Evolutionary conservation across 2,797 vertebrate genomes (phyloP), one percentile per base, ranked within the genome.

Genomic region (Poecile montanus): DNA sequence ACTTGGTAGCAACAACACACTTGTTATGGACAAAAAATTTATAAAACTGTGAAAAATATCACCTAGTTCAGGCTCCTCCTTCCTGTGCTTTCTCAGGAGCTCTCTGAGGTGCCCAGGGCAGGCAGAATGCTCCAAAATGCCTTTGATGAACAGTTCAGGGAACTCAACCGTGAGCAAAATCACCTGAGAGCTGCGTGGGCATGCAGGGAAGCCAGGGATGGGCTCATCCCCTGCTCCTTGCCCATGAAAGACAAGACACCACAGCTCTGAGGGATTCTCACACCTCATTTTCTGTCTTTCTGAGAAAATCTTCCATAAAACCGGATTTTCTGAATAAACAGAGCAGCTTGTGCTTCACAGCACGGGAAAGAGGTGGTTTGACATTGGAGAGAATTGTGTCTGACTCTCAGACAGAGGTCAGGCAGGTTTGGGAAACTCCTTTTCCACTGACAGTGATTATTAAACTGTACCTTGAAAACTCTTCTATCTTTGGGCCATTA

Each of bases 351-450:
- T 50, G 23, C 36, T 74, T 10, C 14, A 51, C 63, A 84, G 18
- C 1, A 7, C 0, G 2, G 23, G 30, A 27, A 42, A 44, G 6
- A 61, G 6, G 17, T n/a, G 9, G 17, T 11, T 22, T 10, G 22
- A 16, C 4, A 2, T 0, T 11, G 13, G 36, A 51, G 22, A 15
- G 29, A 73, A 45, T 36, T 42, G 3, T 38, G 7, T 61, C 30
- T 65, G 53, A 32, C 36, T n/a, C 30, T 74, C 10, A 67, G 19
- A 13, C 2, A 62, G 54, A 63, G 32, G 8, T 53, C 77, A 57
- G 20, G 7, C 6, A 47, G 50, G 32, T 60, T 71, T 81, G 40
- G 12, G 9, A 14, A 53, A 54, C 7, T 73, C 20, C 7, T 88
- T 80, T 92, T 48, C 32, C 11, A 29, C 2, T 81, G 18, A 11